A percentile compares a stretch with the other conserved stretches of the same genome.
Conservation (phyloP, 2,797 vertebrate genomes). For the Rachycentron canadum region DNA sequence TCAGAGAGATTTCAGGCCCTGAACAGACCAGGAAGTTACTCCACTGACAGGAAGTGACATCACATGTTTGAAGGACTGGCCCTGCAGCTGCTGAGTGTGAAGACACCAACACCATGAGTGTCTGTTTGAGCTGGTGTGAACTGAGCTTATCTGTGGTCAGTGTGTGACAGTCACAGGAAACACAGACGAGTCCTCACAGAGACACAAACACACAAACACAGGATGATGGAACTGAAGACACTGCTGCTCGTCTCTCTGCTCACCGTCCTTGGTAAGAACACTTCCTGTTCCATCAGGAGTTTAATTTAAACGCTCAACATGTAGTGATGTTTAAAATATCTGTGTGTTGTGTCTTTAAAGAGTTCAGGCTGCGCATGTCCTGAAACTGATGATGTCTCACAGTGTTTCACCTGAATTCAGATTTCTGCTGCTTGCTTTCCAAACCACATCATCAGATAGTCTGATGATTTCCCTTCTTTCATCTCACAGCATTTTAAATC, state of each 20-base stretch:
- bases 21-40: constrained; percentile 16
- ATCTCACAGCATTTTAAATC: no score
- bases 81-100: constrained; percentile 5
- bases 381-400: not conserved
- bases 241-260: constrained; percentile 30
- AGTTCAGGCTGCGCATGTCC: not conserved
- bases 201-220: not conserved
- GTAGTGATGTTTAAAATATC: not conserved
- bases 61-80: not conserved
- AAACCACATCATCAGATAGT: no score
- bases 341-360: not conserved
- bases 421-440: no score
- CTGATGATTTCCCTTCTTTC: no score
- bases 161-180: constrained; percentile 27
- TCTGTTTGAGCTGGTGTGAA: not conserved
- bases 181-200: not conserved
- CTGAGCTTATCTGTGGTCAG: constrained; percentile 38
- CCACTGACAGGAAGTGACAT: constrained; percentile 20
- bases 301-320: not conserved
- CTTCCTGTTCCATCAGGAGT: not conserved
- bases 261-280: constrained; percentile 28
- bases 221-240: constrained; percentile 39
- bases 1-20: not conserved
- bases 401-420: no score
- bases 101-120: not conserved